Conservation (phyloP, 2,797 vertebrate genomes). For the Pipistrellus pipistrellus region DNA sequence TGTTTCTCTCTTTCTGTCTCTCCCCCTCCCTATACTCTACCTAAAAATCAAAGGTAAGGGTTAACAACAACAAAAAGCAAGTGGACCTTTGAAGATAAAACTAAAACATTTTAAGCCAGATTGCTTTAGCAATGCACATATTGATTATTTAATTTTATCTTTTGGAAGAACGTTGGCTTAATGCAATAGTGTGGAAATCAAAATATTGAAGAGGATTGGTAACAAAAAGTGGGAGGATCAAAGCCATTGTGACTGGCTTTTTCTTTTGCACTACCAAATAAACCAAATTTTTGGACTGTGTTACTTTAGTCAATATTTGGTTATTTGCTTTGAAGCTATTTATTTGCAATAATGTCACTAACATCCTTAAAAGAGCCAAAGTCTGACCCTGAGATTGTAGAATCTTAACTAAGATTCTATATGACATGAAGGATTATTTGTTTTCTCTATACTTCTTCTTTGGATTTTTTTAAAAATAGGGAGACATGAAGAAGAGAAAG, state of each 20-base stretch:
- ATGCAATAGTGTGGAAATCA: constrained; percentile 54
- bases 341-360: constrained; percentile 62
- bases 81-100: constrained; percentile 38
- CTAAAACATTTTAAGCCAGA: constrained; percentile 38
- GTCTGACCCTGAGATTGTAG: constrained; percentile 68
- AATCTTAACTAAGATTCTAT: constrained; percentile 54
- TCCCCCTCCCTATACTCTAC: too few relatives aligned
- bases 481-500: too few relatives aligned
- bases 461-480: background rate
- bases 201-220: constrained; percentile 83
- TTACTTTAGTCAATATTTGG: constrained; percentile 76
- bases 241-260: constrained; percentile 72
- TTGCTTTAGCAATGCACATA: constrained; percentile 55
- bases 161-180: constrained; percentile 80
- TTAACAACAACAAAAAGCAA: background rate
- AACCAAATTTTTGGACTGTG: constrained; percentile 77
- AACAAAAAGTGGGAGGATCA: constrained; percentile 83
- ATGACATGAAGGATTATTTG: background rate
- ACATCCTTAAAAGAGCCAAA: constrained; percentile 59
- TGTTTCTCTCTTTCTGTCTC: too few relatives aligned
- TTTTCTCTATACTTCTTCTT: background rate
- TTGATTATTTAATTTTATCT: constrained; percentile 73
- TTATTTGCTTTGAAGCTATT: constrained; percentile 74
- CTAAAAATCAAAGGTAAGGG: too few relatives aligned
- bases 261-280: constrained; percentile 70